A percentile compares a stretch with the other conserved stretches of the same genome.
Evolutionary conservation across 2,888 invertebrate species (phyloP).

Genomic region (Nomada flava): DNA sequence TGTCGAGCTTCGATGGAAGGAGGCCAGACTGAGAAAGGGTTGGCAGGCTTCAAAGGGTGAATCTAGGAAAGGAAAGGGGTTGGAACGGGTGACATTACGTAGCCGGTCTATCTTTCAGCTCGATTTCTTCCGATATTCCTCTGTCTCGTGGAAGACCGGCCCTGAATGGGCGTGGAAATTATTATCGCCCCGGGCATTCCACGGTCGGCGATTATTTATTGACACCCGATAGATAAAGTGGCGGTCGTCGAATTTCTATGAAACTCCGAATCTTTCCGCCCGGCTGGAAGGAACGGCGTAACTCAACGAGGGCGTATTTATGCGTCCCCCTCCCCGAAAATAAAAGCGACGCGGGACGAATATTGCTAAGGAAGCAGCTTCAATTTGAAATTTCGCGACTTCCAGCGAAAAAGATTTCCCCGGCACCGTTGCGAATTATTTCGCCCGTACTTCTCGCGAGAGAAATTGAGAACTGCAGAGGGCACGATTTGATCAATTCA

Average conservation of each 20-base stretch:
- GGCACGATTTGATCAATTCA: no score
- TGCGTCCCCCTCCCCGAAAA: neutral
- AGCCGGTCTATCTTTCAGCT: slow-evolving; percentile 79
- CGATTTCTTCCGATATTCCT: slow-evolving; percentile 79
- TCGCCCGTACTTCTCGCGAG: no score
- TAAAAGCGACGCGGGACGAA: neutral
- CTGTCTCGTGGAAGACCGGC: slow-evolving; percentile 67
- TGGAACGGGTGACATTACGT: slow-evolving; percentile 73
- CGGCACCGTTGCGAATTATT: no score
- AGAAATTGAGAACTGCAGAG: no score
- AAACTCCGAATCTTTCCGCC: slow-evolving; percentile 58
- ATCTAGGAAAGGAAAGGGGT: neutral
- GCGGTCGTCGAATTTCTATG: slow-evolving; percentile 65
- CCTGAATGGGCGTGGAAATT: slow-evolving; percentile 72
- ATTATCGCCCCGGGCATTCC: slow-evolving; percentile 64
- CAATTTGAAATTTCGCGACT: no score
- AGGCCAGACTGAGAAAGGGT: slow-evolving; percentile 14
- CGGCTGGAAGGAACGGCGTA: slow-evolving; percentile 2
- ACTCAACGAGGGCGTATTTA: slow-evolving; percentile 25
- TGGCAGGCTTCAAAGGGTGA: neutral
- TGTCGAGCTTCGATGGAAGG: neutral
- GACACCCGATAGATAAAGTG: slow-evolving; percentile 70
- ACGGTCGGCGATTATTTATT: slow-evolving; percentile 68
- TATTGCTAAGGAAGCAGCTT: no score
- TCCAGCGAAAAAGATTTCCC: no score